These are phyloP conservation scores for Oreohelix idahoensis DNA, from an alignment of 1,140 invertebrate genomes.

Conservation along the genomic window DNA sequence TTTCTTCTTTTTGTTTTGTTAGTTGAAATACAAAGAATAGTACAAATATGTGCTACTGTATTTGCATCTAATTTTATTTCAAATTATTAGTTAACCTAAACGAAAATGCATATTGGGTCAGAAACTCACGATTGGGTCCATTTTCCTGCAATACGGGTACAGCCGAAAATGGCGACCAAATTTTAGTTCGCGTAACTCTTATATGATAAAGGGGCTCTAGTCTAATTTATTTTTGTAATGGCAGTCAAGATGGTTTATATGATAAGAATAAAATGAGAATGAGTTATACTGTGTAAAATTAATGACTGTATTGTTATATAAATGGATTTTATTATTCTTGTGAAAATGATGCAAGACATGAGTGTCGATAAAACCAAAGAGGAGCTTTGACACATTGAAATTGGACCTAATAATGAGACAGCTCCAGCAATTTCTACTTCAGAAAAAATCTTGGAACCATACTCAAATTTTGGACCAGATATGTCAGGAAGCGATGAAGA, in stretches of 20 bases:
- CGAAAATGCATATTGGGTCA: too few species aligned
- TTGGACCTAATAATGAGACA: conserved; percentile 60
- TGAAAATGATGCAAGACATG: conserved; percentile 87
- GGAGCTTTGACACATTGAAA: conserved; percentile 72
- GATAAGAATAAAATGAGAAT: conserved; percentile 51
- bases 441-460: conserved; percentile 79
- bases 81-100: too few species aligned
- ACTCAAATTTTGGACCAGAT: conserved; percentile 88
- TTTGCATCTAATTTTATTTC: too few species aligned
- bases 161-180: too few species aligned
- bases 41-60: too few species aligned
- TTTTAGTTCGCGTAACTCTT: too few species aligned
- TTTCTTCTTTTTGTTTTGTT: too few species aligned
- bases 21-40: too few species aligned
- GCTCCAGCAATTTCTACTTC: conserved; percentile 57
- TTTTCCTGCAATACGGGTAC: too few species aligned
- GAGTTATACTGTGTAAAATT: conserved; percentile 45
- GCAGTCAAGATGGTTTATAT: conserved; percentile 69
- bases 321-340: conserved; percentile 33
- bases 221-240: conserved; percentile 70
- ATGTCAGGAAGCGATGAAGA: conserved; percentile 93
- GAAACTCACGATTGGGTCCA: too few species aligned
- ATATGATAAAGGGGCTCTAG: too few species aligned
- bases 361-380: conserved; percentile 80
- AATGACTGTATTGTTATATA: conserved; percentile 22